These are phyloP conservation scores for Argopecten irradians DNA, from an alignment of 1,140 invertebrate species.

Conservation along the genomic window DNA sequence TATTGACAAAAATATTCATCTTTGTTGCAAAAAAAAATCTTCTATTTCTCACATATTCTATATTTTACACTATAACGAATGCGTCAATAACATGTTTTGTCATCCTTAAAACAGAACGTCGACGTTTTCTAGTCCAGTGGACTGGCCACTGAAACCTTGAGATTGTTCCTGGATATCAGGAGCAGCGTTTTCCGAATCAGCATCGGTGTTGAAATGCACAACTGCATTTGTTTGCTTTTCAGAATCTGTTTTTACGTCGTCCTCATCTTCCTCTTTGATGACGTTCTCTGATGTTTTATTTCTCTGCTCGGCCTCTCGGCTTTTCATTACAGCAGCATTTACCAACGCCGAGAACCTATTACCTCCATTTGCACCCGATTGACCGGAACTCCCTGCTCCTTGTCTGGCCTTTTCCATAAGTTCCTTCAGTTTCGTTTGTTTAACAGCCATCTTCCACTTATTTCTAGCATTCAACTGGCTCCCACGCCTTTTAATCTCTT, in stretches of 20 bases:
- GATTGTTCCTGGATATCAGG: neutral
- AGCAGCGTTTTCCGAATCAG: neutral
- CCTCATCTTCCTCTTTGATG: neutral
- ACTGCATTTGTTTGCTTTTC: neutral
- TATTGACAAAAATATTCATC: too few species aligned
- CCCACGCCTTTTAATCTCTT: slow-evolving; percentile 42
- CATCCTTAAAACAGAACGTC: neutral
- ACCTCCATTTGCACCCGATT: neutral
- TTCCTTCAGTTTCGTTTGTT: neutral
- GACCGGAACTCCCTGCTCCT: neutral
- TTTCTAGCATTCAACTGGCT: neutral
- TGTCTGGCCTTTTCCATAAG: neutral
- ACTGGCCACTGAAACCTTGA: neutral
- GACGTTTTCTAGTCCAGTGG: neutral
- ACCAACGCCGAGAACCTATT: neutral
- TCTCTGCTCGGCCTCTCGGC: neutral
- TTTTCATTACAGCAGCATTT: neutral
- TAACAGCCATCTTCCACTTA: neutral
- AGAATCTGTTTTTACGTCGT: neutral
- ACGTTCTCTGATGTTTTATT: neutral
- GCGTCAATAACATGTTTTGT: neutral
- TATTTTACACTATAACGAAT: neutral
- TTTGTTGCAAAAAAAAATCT: neutral
- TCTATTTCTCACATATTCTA: neutral
- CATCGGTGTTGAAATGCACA: neutral